Evolutionary conservation across 2,113 vertebrate genomes (phyloP).

Genomic region (Canis aureus): DNA sequence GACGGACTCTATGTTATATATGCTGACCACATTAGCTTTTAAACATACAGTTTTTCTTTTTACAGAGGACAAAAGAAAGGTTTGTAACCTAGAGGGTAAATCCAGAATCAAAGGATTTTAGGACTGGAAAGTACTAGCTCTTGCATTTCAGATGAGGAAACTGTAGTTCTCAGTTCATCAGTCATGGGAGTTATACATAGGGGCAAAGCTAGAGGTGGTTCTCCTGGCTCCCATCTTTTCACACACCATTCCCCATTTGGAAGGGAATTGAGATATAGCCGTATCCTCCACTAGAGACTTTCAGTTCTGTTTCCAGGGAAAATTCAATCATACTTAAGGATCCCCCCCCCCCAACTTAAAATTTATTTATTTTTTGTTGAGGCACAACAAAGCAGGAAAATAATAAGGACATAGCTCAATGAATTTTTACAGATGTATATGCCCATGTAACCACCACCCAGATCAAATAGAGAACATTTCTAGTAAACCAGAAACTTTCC

Average conservation of each 20-base stretch:
- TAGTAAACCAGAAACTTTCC: not conserved
- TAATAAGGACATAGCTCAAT: not conserved
- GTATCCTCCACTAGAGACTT: not conserved
- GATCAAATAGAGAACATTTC: not conserved
- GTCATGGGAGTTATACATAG: rapidly evolving
- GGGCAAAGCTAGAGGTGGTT: not conserved
- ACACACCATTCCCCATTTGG: not conserved
- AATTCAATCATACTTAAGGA: not conserved
- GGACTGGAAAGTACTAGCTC: not conserved
- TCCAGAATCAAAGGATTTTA: not conserved
- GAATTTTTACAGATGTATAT: not conserved
- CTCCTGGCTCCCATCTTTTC: not conserved
- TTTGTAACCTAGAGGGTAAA: not conserved
- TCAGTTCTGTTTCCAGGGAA: not conserved
- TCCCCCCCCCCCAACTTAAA: not conserved
- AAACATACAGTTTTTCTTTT: not conserved
- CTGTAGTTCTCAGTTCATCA: rapidly evolving
- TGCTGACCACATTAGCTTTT: not conserved
- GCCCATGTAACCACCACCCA: not conserved
- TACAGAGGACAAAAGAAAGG: not conserved
- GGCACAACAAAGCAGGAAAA: not conserved
- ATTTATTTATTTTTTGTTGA: not conserved
- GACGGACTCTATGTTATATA: not conserved
- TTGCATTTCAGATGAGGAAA: not conserved
- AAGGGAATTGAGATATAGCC: not conserved